Conservation (phyloP, 2,888 invertebrate species). For the Calameuta filiformis region DNA sequence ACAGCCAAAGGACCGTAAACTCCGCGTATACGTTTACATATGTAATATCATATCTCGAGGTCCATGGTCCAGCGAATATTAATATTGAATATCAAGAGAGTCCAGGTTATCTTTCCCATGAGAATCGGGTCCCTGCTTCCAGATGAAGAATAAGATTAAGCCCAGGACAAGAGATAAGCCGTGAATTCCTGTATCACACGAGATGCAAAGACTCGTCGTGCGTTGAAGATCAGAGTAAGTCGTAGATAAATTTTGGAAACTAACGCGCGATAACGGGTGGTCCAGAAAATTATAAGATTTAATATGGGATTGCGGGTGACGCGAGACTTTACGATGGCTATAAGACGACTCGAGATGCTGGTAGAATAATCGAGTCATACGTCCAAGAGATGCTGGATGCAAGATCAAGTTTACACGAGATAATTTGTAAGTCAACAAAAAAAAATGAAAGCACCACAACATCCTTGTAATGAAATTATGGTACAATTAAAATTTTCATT, state of each 20-base stretch:
- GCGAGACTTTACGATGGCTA: not conserved
- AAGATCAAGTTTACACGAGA: not conserved
- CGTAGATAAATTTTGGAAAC: not conserved
- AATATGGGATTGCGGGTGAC: not conserved
- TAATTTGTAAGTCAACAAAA: not conserved
- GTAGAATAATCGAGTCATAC: not conserved
- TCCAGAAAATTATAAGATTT: not conserved
- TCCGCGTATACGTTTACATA: constrained; percentile 11
- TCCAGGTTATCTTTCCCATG: not conserved
- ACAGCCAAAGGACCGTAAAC: not conserved
- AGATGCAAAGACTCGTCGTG: not conserved
- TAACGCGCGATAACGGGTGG: not conserved
- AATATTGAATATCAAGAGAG: constrained; percentile 37
- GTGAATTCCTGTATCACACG: not conserved
- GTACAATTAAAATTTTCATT: not conserved
- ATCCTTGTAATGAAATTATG: not conserved
- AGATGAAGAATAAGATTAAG: not conserved
- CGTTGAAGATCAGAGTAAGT: not conserved
- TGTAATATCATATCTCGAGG: constrained; percentile 41
- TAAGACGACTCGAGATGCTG: not conserved
- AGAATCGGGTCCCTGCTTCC: not conserved
- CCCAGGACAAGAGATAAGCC: not conserved
- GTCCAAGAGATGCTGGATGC: not conserved
- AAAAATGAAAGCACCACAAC: not conserved
- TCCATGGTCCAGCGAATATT: constrained; percentile 36